A percentile compares a stretch with the other conserved stretches of the same genome.
phyloP scores from a whole-genome alignment of 2,113 vertebrate species.

The Labeo rohita region DNA sequence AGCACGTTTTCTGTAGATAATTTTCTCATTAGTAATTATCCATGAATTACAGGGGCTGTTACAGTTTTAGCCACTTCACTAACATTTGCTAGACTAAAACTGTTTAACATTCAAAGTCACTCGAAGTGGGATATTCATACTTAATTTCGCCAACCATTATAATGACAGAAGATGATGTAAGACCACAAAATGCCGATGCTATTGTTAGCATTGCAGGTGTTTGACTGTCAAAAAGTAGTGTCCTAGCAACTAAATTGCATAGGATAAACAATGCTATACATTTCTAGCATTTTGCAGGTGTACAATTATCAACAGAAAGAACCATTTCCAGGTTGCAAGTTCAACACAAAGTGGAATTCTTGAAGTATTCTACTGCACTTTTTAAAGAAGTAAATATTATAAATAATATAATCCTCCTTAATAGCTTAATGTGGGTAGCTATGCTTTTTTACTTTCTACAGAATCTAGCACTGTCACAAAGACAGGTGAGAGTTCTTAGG shows the following conservation, averaged over 20 bases:
- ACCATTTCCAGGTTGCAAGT: not conserved
- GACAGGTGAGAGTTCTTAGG: not conserved
- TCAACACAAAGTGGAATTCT: not conserved
- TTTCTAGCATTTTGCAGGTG: not conserved
- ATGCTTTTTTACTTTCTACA: not conserved
- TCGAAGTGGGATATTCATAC: not conserved
- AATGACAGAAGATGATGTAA: not conserved
- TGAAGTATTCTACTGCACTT: not conserved
- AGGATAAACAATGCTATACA: not conserved
- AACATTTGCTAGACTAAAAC: not conserved
- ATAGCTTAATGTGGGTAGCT: not conserved
- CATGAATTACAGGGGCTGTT: not conserved
- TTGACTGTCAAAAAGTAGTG: not conserved
- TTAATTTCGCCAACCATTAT: not conserved
- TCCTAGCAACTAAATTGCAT: not conserved
- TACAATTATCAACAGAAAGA: not conserved
- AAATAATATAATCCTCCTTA: not conserved
- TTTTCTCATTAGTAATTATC: not conserved
- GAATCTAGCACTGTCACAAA: not conserved
- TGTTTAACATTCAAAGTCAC: not conserved
- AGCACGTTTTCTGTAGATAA: too few species aligned
- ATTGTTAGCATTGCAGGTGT: not conserved
- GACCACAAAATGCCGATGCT: not conserved
- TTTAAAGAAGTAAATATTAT: not conserved
- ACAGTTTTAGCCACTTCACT: not conserved